A percentile compares a stretch with the other conserved stretches of the same genome.
These are phyloP conservation scores for Pristionchus maxplancki DNA, from an alignment of 2,888 invertebrate genomes.

Conservation along the genomic window DNA sequence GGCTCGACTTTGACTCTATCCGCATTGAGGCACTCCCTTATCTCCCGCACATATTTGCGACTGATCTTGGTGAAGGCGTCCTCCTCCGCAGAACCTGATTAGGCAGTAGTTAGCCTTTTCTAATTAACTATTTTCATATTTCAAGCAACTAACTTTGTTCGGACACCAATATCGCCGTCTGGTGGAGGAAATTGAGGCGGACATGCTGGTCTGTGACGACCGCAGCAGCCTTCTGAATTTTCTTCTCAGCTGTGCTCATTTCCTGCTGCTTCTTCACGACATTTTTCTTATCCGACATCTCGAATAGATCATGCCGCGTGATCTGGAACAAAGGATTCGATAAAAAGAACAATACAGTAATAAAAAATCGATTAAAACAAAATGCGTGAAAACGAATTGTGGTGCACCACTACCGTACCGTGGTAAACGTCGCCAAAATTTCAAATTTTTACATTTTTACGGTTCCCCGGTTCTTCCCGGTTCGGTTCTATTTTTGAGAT, in stretches of 20 bases:
- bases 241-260: slow-evolving; percentile 44
- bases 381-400: neutral
- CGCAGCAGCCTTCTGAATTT: slow-evolving; percentile 38
- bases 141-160: slow-evolving; percentile 54
- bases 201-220: slow-evolving; percentile 51
- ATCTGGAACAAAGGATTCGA: neutral
- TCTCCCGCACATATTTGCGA: slow-evolving; percentile 59
- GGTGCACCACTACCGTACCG: neutral
- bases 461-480: neutral
- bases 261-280: neutral
- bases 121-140: neutral
- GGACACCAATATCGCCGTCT: slow-evolving; percentile 56
- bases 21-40: slow-evolving; percentile 64
- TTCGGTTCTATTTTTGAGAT: neutral
- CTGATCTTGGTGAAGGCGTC: slow-evolving; percentile 66
- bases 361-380: slow-evolving; percentile 3
- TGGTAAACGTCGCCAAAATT: neutral
- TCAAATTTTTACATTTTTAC: neutral
- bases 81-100: slow-evolving; percentile 54
- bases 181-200: slow-evolving; percentile 59
- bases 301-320: slow-evolving; percentile 17
- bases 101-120: neutral
- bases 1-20: slow-evolving; percentile 64
- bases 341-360: no score
- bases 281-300: slow-evolving; percentile 34